These are phyloP conservation scores for Rhynchophorus ferrugineus DNA, from an alignment of 1,140 invertebrate species.

Conservation along the genomic window DNA sequence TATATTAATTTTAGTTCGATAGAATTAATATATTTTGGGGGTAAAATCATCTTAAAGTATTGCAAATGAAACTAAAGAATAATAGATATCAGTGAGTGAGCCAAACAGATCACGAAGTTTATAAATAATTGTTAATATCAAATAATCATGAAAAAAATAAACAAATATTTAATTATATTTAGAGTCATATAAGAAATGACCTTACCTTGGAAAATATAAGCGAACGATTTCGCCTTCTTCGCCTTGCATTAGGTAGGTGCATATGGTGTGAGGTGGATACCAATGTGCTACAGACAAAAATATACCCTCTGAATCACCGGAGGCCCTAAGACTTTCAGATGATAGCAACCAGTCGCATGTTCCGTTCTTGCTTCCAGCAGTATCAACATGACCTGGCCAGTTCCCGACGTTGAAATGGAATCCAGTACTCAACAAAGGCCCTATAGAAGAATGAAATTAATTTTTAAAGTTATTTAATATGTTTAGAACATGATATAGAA, in stretches of 20 bases:
- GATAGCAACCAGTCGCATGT: slow-evolving; percentile 82
- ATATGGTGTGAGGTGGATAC: slow-evolving; percentile 86
- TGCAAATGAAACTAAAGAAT: no score
- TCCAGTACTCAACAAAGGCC: slow-evolving; percentile 80
- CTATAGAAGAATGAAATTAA: slow-evolving; percentile 38
- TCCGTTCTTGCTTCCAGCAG: slow-evolving; percentile 72
- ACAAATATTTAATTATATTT: neutral
- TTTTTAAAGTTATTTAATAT: slow-evolving; percentile 6
- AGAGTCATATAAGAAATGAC: neutral
- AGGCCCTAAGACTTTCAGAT: slow-evolving; percentile 65
- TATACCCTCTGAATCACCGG: slow-evolving; percentile 73
- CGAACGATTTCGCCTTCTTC: slow-evolving; percentile 75
- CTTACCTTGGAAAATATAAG: slow-evolving; percentile 76
- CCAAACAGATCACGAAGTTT: no score
- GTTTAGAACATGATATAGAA: no score
- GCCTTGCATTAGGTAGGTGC: slow-evolving; percentile 81
- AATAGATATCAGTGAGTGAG: no score
- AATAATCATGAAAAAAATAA: no score
- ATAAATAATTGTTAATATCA: no score
- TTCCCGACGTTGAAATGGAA: slow-evolving; percentile 91
- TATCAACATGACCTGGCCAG: slow-evolving; percentile 84
- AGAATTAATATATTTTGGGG: no score
- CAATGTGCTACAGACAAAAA: slow-evolving; percentile 86
- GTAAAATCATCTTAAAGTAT: no score
- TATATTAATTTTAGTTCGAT: no score